Evolutionary conservation across 2,113 vertebrate species (phyloP), one percentile per base, ranked within the genome.

Genomic region (Nesogale talazaci): DNA sequence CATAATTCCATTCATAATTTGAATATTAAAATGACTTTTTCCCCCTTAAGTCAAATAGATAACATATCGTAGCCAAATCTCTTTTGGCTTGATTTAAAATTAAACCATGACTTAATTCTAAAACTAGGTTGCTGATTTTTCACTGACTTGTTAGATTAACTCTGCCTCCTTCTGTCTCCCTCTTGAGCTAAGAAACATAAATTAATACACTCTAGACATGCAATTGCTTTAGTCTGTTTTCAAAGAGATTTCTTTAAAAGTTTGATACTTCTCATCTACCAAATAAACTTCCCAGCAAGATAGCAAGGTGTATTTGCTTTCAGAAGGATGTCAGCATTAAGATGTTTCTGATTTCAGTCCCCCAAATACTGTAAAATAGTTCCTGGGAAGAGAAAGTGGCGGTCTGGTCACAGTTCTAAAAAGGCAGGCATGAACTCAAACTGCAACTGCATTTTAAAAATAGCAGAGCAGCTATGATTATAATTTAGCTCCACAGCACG

Each of bases 391-490:
- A 76, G 65, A 94, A 84, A 94, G 69, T 23, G n/a, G 23, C 89
- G 38, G 56, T 20, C 46, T 38, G 27, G 83, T 76, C 82, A 42
- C 27, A 59, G 63, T 77, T 94, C 88, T 77, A 91, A 91, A 72
- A 94, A 88, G 77, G 82, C 76, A 88, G 88, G 75, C 63, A 91
- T 65, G 65, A 92, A 85, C 90, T 92, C 93, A 70, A 34, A 94
- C 77, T 93, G 40, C 63, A 92, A 95, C 93, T 96, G 93, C 83
- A 9, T 63, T 92, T 97, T 96, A 97, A 96, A 96, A 95, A 95
- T 95, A 97, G 96, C 94, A 67, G 11, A 52, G 95, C 83, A 94
- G 88, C 95, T 94, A 94, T 93, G 85, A 95, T 94, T 95, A 95
- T 93, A 96, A 94, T 91, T 92, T 84, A 93, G 95, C 94, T 97